Percentiles rank a stretch among this genome's conserved stretches.
Evolutionary conservation across 2,888 invertebrate genomes (phyloP).

Genomic region (Trissonchulus latispiculum): DNA sequence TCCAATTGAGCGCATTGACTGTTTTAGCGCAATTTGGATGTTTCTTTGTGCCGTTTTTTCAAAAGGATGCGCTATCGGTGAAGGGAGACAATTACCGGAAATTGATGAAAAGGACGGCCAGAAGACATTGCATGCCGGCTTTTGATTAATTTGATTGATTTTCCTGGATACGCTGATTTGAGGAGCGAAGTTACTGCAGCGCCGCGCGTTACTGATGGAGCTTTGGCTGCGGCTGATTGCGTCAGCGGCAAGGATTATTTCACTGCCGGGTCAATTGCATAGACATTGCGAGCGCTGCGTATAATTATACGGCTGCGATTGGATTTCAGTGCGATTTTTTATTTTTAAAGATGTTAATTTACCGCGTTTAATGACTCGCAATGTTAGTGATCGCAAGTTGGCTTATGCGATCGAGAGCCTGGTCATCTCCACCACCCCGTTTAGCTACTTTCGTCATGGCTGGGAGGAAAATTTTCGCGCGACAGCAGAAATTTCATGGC

Average conservation of each 20-base stretch:
- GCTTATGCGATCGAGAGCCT: no score
- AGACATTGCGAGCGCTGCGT: no score
- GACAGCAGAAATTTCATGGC: no score
- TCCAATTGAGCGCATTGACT: no score
- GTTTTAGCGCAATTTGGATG: conserved; percentile 89
- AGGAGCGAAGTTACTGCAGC: conserved; percentile 99
- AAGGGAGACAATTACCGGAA: conserved; percentile 79
- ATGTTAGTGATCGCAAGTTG: no score
- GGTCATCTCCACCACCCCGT: no score
- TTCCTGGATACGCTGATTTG: conserved; percentile 99
- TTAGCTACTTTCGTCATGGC: no score
- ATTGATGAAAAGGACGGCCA: conserved; percentile 51
- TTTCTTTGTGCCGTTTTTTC: conserved; percentile 91
- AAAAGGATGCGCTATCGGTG: conserved; percentile 88
- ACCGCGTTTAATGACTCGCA: no score
- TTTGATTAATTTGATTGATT: conserved; percentile 99
- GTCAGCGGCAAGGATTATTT: conserved; percentile 70
- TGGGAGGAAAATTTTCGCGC: no score
- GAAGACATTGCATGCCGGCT: conserved; percentile 56
- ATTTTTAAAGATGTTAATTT: no score
- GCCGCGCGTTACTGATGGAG: conserved; percentile 98
- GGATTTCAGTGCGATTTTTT: no score
- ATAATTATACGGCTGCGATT: no score
- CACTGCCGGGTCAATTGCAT: not conserved
- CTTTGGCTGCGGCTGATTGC: conserved; percentile 98